phyloP scores from a whole-genome alignment of 1,140 invertebrate species.

The Grapholita molesta region DNA sequence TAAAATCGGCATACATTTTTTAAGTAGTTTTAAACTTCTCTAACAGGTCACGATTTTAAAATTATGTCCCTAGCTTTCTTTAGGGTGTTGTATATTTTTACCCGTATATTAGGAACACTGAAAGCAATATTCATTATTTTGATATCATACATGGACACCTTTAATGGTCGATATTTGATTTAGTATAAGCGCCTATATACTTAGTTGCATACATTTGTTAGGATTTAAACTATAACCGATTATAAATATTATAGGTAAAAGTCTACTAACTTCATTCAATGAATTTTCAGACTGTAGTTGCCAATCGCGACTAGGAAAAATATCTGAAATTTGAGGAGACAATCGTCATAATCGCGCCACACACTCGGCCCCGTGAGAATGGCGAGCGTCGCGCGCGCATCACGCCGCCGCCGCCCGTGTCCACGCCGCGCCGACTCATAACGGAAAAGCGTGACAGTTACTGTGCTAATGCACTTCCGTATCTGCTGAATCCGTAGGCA shows the following conservation, averaged over 20 bases:
- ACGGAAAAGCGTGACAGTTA: background rate
- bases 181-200: too few relatives aligned
- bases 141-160: too few relatives aligned
- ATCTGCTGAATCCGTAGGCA: background rate
- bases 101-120: too few relatives aligned
- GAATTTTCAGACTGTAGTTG: background rate
- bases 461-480: background rate
- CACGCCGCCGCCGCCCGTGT: background rate
- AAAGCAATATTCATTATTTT: too few relatives aligned
- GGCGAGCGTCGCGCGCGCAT: background rate
- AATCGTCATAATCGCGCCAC: background rate
- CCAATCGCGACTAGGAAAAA: background rate
- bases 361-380: background rate
- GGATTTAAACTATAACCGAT: too few relatives aligned
- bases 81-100: too few relatives aligned
- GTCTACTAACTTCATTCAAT: too few relatives aligned
- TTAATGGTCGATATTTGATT: too few relatives aligned
- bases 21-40: slow-evolving; percentile 5
- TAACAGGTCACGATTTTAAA: background rate
- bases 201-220: too few relatives aligned
- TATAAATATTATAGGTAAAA: too few relatives aligned
- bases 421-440: background rate
- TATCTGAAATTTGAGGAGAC: background rate
- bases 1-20: background rate
- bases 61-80: background rate